Conservation (phyloP, 1,140 invertebrate species). For the Hermetia illucens region DNA sequence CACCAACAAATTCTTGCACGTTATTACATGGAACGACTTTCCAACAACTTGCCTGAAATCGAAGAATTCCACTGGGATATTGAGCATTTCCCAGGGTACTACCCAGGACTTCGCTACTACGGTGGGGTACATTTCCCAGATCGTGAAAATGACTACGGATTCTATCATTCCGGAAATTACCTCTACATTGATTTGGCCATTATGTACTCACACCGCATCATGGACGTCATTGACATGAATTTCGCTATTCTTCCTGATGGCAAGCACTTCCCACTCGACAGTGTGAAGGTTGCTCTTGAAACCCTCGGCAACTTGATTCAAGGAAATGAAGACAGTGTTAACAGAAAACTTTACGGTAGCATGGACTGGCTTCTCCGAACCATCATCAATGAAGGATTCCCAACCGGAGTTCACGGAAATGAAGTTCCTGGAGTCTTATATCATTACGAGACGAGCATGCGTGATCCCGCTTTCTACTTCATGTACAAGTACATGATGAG, state of each 20-base stretch:
- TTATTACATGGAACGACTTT: conserved; percentile 46
- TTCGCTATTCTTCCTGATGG: conserved; percentile 35
- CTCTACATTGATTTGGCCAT: conserved; percentile 12
- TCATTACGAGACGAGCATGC: conserved; percentile 36
- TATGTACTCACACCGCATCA: conserved; percentile 38
- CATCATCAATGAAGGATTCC: no score
- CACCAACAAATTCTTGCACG: conserved; percentile 42
- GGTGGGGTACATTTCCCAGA: conserved; percentile 43
- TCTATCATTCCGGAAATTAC: conserved; percentile 32
- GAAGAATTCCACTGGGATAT: conserved; percentile 35
- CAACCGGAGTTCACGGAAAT: no score
- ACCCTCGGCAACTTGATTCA: conserved; percentile 37
- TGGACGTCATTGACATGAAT: conserved; percentile 43
- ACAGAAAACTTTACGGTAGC: conserved; percentile 24
- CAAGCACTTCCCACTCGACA: conserved; percentile 13
- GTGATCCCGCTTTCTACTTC: conserved; percentile 46
- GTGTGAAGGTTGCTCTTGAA: conserved; percentile 32
- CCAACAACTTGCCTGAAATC: conserved; percentile 38
- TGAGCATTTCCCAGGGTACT: conserved; percentile 36
- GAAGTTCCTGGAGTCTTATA: no score
- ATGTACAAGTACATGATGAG: conserved; percentile 41
- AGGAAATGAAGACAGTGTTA: conserved; percentile 32
- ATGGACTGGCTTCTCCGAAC: no score
- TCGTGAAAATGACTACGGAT: conserved; percentile 34
- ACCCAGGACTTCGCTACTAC: conserved; percentile 37